These are phyloP conservation scores for Malacoraja senta DNA, from an alignment of 2,797 vertebrate genomes.

Conservation along the genomic window DNA sequence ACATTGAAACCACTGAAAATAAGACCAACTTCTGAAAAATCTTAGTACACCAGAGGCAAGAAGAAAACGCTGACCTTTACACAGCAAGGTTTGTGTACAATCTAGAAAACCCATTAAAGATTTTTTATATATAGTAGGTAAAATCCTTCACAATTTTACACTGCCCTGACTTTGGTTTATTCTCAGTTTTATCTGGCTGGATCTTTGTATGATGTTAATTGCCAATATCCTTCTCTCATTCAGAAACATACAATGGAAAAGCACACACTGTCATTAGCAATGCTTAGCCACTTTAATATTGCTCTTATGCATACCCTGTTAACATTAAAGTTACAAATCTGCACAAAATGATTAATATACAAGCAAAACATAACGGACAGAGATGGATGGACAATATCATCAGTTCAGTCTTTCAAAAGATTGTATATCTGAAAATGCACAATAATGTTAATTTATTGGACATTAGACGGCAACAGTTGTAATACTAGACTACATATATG, in stretches of 20 bases:
- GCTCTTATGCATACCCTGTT: not conserved
- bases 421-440: not conserved
- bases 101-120: not conserved
- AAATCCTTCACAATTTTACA: not conserved
- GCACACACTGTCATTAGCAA: not conserved
- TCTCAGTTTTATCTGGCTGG: not conserved
- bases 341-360: not conserved
- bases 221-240: not conserved
- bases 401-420: not conserved
- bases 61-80: not conserved
- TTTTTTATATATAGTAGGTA: not conserved
- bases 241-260: not conserved
- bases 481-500: not conserved
- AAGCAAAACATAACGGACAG: not conserved
- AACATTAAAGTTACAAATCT: not conserved
- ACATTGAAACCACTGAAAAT: not conserved
- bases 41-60: not conserved
- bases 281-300: not conserved
- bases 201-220: not conserved
- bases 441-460: constrained; percentile 25
- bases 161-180: not conserved
- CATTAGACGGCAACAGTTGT: not conserved
- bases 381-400: not conserved
- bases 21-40: not conserved
- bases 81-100: not conserved